Percentiles rank a stretch among this genome's conserved stretches.
Evolutionary conservation across 2,113 vertebrate genomes (phyloP).

Genomic region (Callipepla squamata): DNA sequence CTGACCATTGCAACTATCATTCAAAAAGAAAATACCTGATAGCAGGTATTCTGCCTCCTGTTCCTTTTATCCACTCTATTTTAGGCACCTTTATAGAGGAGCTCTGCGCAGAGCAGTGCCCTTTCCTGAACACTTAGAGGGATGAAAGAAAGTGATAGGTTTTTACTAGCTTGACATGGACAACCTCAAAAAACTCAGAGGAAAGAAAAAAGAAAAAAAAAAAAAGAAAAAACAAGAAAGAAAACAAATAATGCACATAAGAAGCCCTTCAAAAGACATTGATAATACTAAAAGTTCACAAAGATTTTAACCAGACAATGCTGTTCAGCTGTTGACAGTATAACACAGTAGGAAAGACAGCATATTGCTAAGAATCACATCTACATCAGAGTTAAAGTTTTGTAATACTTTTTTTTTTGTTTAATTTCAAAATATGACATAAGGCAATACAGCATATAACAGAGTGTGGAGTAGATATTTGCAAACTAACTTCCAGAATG

Average conservation of each 20-base stretch:
- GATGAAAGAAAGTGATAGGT: neutral
- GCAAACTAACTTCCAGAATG: neutral
- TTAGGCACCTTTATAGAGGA: neutral
- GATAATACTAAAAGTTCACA: neutral
- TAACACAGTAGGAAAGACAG: fast-evolving
- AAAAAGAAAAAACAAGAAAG: neutral
- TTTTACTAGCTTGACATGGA: neutral
- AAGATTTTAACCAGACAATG: neutral
- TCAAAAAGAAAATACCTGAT: neutral
- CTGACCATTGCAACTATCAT: neutral
- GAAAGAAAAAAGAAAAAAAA: neutral
- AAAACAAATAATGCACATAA: neutral
- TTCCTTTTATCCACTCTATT: neutral
- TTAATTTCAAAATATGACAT: neutral
- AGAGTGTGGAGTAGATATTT: neutral
- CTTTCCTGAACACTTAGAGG: neutral
- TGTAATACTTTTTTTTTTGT: neutral
- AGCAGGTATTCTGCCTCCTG: neutral
- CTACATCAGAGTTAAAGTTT: neutral
- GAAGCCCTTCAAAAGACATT: neutral
- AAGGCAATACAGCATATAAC: neutral
- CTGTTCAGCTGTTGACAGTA: neutral
- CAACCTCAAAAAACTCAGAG: neutral
- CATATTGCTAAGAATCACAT: neutral
- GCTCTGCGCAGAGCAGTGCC: neutral